Evolutionary conservation across 2,113 vertebrate genomes (phyloP).

Genomic region (Dunckerocampus dactyliophorus): DNA sequence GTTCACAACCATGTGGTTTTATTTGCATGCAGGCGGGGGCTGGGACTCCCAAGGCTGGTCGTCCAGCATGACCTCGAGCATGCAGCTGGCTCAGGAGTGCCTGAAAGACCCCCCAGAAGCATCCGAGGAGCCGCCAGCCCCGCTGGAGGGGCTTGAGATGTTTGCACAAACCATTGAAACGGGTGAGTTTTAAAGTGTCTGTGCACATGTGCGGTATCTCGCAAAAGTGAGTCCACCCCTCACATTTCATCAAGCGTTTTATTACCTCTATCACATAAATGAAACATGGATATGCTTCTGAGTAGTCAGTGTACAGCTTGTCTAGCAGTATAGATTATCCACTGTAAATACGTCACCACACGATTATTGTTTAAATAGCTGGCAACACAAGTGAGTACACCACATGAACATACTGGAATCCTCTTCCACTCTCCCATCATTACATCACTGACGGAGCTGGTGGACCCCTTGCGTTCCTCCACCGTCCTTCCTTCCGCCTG

Average conservation of each 20-base stretch:
- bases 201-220: neutral
- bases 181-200: conserved; percentile 63
- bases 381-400: too few species aligned
- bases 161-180: conserved; percentile 93
- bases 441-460: too few species aligned
- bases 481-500: neutral
- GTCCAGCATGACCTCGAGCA: conserved; percentile 89
- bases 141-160: conserved; percentile 90
- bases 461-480: too few species aligned
- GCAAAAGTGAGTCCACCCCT: neutral
- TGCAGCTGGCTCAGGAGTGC: conserved; percentile 91
- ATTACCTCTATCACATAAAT: too few species aligned
- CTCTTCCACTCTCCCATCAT: neutral
- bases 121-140: conserved; percentile 82
- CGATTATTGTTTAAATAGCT: too few species aligned
- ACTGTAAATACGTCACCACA: too few species aligned
- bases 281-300: too few species aligned
- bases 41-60: conserved; percentile 86
- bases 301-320: too few species aligned
- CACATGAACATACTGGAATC: too few species aligned
- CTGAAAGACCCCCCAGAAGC: conserved; percentile 84
- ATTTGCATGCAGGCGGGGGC: conserved; percentile 58
- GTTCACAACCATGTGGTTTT: neutral
- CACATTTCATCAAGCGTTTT: too few species aligned
- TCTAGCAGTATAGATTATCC: too few species aligned